Percentiles rank a stretch among this genome's conserved stretches.
These are phyloP conservation scores for Stegana nigrithorax DNA, from an alignment of 2,888 invertebrate species.

Conservation along the genomic window DNA sequence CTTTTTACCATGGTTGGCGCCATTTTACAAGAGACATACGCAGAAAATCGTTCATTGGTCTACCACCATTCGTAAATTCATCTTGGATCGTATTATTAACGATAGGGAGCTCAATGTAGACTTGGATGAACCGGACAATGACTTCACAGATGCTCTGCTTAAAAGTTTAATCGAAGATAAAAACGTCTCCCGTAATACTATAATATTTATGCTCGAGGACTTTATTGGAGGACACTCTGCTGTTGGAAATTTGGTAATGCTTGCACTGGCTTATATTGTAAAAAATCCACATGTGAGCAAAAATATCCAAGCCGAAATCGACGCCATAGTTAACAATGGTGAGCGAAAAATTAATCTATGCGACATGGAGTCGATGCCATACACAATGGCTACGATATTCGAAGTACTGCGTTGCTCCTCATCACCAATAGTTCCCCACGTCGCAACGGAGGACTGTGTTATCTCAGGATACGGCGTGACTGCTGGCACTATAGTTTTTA, in stretches of 20 bases:
- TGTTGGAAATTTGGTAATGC: conserved; percentile 85
- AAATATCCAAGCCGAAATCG: conserved; percentile 78
- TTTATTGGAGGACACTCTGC: conserved; percentile 91
- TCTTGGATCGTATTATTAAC: conserved; percentile 78
- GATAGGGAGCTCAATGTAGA: conserved; percentile 68
- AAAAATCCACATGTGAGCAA: conserved; percentile 75
- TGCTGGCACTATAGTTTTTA: conserved; percentile 83
- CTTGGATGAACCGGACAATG: conserved; percentile 74
- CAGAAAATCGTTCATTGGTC: conserved; percentile 78
- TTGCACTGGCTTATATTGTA: conserved; percentile 78
- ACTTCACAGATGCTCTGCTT: conserved; percentile 84
- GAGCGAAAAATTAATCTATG: conserved; percentile 73
- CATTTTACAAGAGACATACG: conserved; percentile 79
- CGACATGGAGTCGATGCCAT: conserved; percentile 78
- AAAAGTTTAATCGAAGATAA: conserved; percentile 76
- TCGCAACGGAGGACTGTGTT: conserved; percentile 80
- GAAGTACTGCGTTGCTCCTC: conserved; percentile 84
- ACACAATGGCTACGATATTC: conserved; percentile 83
- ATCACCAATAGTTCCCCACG: conserved; percentile 91
- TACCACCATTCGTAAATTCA: conserved; percentile 78
- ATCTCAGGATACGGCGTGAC: conserved; percentile 79
- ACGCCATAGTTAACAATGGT: conserved; percentile 70
- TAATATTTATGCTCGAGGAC: conserved; percentile 86
- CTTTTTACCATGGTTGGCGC: conserved; percentile 84
- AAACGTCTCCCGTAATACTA: conserved; percentile 79